These are phyloP conservation scores for Cebidichthys violaceus DNA, from an alignment of 2,113 vertebrate genomes.

Conservation along the genomic window DNA sequence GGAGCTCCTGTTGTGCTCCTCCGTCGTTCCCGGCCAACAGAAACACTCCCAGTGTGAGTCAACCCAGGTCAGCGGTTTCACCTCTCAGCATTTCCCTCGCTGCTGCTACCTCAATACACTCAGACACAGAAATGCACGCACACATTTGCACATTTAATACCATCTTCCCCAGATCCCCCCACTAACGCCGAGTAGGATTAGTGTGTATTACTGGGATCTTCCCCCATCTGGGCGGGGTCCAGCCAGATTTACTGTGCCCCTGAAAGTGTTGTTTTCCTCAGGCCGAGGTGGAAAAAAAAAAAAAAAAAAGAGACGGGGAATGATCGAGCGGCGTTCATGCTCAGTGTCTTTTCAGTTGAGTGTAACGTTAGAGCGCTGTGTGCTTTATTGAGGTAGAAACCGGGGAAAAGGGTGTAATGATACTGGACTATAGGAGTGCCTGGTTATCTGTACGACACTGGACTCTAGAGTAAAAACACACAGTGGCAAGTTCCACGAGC, in stretches of 20 bases:
- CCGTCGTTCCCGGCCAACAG: constrained; percentile 50
- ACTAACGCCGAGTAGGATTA: constrained; percentile 69
- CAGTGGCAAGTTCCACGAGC: not conserved
- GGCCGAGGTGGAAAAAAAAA: constrained; percentile 8
- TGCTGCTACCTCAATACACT: constrained; percentile 27
- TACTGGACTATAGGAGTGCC: not conserved
- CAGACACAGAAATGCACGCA: constrained; percentile 7
- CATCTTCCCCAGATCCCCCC: constrained; percentile 52
- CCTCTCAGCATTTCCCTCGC: constrained; percentile 37
- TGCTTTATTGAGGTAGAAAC: constrained; percentile 25
- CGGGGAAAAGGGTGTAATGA: constrained; percentile 6
- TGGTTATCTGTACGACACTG: not conserved
- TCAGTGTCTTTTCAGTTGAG: not conserved
- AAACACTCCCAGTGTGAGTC: constrained; percentile 65
- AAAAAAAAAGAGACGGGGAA: not conserved
- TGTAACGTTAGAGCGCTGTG: constrained; percentile 28
- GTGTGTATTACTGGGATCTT: constrained; percentile 61
- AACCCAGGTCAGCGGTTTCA: constrained; percentile 60
- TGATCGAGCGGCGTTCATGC: constrained; percentile 28
- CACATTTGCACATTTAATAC: constrained; percentile 57
- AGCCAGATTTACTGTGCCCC: constrained; percentile 61
- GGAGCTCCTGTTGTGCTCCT: constrained; percentile 43
- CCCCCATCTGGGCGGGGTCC: constrained; percentile 57
- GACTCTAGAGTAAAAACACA: not conserved
- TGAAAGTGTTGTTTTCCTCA: constrained; percentile 64